phyloP scores from a whole-genome alignment of 2,888 invertebrate genomes.

The Cheilosia vernalis region DNA sequence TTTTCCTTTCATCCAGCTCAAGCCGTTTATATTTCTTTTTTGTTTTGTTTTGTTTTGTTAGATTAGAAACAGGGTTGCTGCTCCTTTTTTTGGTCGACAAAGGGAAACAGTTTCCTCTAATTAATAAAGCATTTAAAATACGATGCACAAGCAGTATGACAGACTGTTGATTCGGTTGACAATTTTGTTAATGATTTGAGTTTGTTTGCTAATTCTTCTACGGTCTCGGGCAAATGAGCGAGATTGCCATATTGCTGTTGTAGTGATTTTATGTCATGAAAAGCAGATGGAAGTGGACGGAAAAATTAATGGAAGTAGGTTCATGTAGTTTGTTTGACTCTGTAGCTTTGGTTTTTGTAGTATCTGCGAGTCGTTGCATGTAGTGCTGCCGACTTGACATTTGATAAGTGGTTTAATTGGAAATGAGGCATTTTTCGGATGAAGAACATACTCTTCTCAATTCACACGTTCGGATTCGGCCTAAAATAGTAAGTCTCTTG shows the following conservation, averaged over 20 bases:
- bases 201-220: slow-evolving; percentile 3
- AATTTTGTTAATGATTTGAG: slow-evolving; percentile 30
- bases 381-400: no score
- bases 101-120: slow-evolving; percentile 24
- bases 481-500: no score
- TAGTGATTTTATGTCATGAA: background rate
- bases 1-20: slow-evolving; percentile 2
- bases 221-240: background rate
- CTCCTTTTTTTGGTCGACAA: background rate
- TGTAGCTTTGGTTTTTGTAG: no score
- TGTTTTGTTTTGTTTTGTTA: no score
- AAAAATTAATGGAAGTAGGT: no score
- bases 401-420: no score
- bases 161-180: slow-evolving; percentile 39
- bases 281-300: background rate
- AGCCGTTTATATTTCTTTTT: slow-evolving; percentile 11
- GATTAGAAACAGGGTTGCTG: slow-evolving; percentile 12
- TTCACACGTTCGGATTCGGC: no score
- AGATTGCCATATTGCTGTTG: background rate
- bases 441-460: no score
- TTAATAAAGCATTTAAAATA: slow-evolving; percentile 41
- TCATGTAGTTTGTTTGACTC: no score
- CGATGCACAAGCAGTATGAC: slow-evolving; percentile 22
- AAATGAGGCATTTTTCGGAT: no score
- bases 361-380: no score